Evolutionary conservation across 2,888 invertebrate species (phyloP), one percentile per base, ranked within the genome.

Genomic region (Bombyx huttoni): DNA sequence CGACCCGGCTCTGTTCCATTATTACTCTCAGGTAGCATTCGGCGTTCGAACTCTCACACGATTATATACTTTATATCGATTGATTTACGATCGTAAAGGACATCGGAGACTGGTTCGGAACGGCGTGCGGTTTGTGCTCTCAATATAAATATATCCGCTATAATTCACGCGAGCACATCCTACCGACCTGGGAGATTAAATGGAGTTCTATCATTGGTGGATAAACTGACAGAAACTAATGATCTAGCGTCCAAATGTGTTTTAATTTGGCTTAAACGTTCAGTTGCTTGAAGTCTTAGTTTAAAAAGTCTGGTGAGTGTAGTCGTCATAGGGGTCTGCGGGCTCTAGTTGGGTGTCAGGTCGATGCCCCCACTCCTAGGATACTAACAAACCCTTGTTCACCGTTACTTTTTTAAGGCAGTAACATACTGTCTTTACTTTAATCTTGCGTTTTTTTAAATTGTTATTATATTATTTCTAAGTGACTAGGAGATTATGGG

Each of bases 341-440:
- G 58, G 55, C 57, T 60, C 56, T 59, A 52, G 51, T 48, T 50
- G 49, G 63, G 59, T 62, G 60, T 65, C 24, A 24, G 66, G 67
- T 66, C 67, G 60, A 59, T 55, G 63, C 53, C 58, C 60, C 65
- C 67, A 67, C 70, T 62, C 65, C 65, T 60, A 59, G 61, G 12
- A 10, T 10, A 7, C 12, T 40, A 40, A 40, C 40, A 40, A 40
- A 35, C 46, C 34, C 14, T 48, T 24, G 24, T 40, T 40, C 7
- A 40, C 8, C 12, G 40, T 7, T 40, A 40, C 12, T 40, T 10
- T 40, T 40, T 8, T 40, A 40, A 12, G 12, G 8, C 8, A 1
- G 0, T 10, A 6, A 40, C 40, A 40, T 3, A 10, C 14, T 24
- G 12, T 48, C 48, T 40, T 24, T 24, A 1, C 24, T 1, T 1